Evolutionary conservation across 2,888 invertebrate species (phyloP).

Genomic region (Alsophila aescularia): DNA sequence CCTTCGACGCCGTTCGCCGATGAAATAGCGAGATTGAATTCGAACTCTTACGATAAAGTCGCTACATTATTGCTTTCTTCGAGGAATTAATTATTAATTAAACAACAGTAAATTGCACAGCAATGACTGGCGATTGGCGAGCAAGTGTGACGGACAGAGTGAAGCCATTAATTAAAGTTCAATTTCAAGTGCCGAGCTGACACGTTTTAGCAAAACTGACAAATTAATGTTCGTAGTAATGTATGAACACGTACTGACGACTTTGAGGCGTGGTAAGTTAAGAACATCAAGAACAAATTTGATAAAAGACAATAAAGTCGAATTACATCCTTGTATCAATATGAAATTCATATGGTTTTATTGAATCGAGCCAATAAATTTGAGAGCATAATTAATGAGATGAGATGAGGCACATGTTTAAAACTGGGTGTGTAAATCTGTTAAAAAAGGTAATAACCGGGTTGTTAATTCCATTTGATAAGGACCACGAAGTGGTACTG

Average conservation of each 20-base stretch:
- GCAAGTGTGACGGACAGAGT: constrained; percentile 47
- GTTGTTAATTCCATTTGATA: background rate
- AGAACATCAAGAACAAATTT: constrained; percentile 6
- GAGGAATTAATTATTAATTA: constrained; percentile 24
- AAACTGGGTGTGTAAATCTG: background rate
- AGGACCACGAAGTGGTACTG: no score
- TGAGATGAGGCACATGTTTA: background rate
- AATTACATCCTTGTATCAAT: no score
- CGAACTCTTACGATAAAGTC: background rate
- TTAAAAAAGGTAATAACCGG: background rate
- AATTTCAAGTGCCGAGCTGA: constrained; percentile 40
- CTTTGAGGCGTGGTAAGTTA: constrained; percentile 10
- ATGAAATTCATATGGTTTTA: background rate
- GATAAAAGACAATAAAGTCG: background rate
- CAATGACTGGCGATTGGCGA: constrained; percentile 53
- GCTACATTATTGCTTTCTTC: constrained; percentile 6
- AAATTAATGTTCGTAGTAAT: constrained; percentile 44
- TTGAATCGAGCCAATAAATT: background rate
- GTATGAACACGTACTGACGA: background rate
- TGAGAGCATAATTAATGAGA: background rate
- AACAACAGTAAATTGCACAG: constrained; percentile 46
- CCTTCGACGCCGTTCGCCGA: constrained; percentile 28
- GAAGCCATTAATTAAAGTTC: constrained; percentile 62
- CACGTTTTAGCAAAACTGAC: constrained; percentile 47
- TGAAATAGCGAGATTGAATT: constrained; percentile 21